These are phyloP conservation scores for Sciaenops ocellatus DNA, from an alignment of 2,797 vertebrate species.

Conservation along the genomic window DNA sequence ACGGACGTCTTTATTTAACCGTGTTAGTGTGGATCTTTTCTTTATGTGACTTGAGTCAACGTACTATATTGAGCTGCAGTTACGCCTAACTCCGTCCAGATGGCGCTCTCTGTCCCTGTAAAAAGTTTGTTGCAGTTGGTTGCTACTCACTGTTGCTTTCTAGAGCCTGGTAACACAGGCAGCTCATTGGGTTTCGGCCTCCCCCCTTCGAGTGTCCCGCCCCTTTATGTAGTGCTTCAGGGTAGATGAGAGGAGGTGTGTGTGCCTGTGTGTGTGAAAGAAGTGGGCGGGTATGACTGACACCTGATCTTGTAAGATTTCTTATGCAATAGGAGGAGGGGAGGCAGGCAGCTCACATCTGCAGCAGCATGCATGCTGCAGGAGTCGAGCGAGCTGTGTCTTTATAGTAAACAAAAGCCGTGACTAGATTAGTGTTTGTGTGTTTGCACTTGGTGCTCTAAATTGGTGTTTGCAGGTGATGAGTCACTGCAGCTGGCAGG, in stretches of 20 bases:
- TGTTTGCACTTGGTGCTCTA: slow-evolving; percentile 38
- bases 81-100: slow-evolving; percentile 50
- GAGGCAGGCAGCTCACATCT: slow-evolving; percentile 27
- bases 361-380: slow-evolving; percentile 17
- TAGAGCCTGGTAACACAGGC: slow-evolving; percentile 22
- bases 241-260: slow-evolving; percentile 41
- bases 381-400: not conserved
- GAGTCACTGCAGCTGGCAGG: slow-evolving; percentile 53
- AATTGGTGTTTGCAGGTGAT: slow-evolving; percentile 47
- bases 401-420: slow-evolving; percentile 54
- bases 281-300: slow-evolving; percentile 43
- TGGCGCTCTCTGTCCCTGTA: slow-evolving; percentile 52
- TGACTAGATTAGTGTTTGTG: slow-evolving; percentile 49
- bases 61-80: slow-evolving; percentile 42
- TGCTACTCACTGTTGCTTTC: slow-evolving; percentile 41
- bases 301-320: slow-evolving; percentile 52
- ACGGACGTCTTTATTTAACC: not conserved
- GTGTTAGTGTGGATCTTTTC: not conserved
- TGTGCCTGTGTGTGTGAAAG: slow-evolving; percentile 22
- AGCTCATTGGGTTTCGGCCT: slow-evolving; percentile 54
- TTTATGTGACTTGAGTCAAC: not conserved
- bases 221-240: slow-evolving; percentile 30
- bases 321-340: not conserved
- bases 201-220: slow-evolving; percentile 25
- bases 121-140: not conserved